Conservation (phyloP, 2,797 vertebrate species). For the Acestrorhynchus altus region DNA sequence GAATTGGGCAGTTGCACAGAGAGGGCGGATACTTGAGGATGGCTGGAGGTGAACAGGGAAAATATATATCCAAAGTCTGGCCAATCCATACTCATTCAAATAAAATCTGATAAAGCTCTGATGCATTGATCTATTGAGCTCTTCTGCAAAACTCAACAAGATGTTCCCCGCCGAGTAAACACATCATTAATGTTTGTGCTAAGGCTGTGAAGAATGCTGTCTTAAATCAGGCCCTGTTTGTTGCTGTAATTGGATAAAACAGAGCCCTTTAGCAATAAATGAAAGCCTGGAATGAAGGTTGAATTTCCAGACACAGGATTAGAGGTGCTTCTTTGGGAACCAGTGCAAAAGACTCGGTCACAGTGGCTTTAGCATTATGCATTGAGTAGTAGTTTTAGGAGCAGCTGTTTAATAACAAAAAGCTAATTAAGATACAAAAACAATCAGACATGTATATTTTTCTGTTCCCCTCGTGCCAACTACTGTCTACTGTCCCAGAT, state of each 20-base stretch:
- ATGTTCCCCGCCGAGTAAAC: background rate
- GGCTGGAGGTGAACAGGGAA: background rate
- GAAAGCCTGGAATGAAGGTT: background rate
- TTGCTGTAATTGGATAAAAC: background rate
- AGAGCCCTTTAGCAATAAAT: background rate
- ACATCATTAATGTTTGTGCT: background rate
- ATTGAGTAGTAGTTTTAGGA: slow-evolving; percentile 36
- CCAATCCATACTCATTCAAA: too few relatives aligned
- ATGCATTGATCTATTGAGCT: background rate
- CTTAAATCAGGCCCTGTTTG: background rate
- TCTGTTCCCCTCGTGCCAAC: background rate
- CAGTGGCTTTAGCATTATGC: background rate
- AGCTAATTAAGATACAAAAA: slow-evolving; percentile 18
- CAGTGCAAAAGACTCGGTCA: background rate
- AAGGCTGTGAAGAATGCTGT: background rate
- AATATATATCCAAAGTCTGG: background rate
- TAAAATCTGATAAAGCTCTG: background rate
- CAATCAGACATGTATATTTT: slow-evolving; percentile 1
- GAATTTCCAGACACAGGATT: background rate
- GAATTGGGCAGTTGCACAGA: too few relatives aligned
- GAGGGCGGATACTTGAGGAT: background rate
- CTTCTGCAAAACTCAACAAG: too few relatives aligned
- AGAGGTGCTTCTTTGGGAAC: slow-evolving; percentile 14
- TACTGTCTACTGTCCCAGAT: background rate
- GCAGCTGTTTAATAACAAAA: background rate